Evolutionary conservation across 2,888 invertebrate genomes (phyloP), one percentile per base, ranked within the genome.

Genomic region (Apamea crenata): DNA sequence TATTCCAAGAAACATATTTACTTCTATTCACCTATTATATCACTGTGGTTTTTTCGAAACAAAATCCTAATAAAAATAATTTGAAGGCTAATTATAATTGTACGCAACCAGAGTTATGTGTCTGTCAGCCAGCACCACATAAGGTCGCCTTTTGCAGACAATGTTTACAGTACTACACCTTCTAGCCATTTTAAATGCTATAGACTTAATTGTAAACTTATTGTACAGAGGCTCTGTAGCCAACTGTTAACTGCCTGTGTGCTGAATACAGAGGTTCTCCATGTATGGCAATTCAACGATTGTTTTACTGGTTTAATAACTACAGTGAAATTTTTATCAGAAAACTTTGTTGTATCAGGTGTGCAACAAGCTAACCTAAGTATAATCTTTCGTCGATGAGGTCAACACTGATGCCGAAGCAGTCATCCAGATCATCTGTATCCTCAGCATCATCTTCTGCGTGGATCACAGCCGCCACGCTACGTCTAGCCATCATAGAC

Each of bases 381-480:
- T 95, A 96, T 14, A 96, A 89, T 80, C 94, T 91, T 67, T 96
- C 95, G 67, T 97, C 96, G 70, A 97, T 96, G 25, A 93, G 92
- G 81, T 96, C 95, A 25, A 96, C 96, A 81, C 96, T 96, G 69
- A 96, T 89, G 81, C 95, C 96, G 32, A 95, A 81, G 89, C 65
- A 92, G 91, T 70, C 94, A 14, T 89, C 86, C 4, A 92, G 84
- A 25, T 90, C 83, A 10, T 92, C 91, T 5, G 61, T 50, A 10
- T 91, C 90, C 1, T 93, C 82, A 73, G 2, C 40, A 25, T 82
- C 29, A 25, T 82, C 80, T 3, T 93, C 82, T 2, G 95, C 95
- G 76, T 96, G 96, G 40, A 96, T 92, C 84, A 95, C 94, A 67
- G 96, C 95, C 18, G 96, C 95, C 76, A 95, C 88, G 21, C 72